These are phyloP conservation scores for Chymomyza procnemis DNA, from an alignment of 2,888 invertebrate genomes.

Conservation along the genomic window DNA sequence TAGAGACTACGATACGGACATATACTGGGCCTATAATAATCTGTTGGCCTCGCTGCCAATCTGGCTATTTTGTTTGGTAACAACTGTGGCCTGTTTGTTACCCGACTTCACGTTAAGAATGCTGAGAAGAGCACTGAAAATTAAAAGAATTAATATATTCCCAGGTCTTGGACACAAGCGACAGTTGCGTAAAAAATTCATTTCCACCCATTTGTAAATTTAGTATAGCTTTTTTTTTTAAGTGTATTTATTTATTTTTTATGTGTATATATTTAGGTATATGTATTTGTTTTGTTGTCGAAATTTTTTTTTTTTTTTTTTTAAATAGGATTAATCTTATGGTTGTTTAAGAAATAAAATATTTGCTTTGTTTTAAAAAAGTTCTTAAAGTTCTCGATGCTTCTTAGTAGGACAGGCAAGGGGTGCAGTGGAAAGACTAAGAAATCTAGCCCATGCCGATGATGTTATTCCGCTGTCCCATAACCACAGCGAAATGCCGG, in stretches of 20 bases:
- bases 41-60: conserved; percentile 81
- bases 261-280: conserved; percentile 42
- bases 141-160: conserved; percentile 70
- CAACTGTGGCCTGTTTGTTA: conserved; percentile 80
- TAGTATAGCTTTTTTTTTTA: conserved; percentile 43
- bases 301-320: conserved; percentile 26
- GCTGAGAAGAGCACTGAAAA: conserved; percentile 63
- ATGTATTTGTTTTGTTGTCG: conserved; percentile 12
- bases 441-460: too few relatives aligned
- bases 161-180: conserved; percentile 68
- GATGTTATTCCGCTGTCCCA: too few relatives aligned
- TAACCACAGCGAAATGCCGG: too few relatives aligned
- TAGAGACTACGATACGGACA: conserved; percentile 80
- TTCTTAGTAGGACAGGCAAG: too few relatives aligned
- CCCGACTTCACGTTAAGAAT: conserved; percentile 80
- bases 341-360: conserved; percentile 39
- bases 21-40: conserved; percentile 82
- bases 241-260: conserved; percentile 57
- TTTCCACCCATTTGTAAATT: conserved; percentile 68
- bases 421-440: too few relatives aligned
- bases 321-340: conserved; percentile 32
- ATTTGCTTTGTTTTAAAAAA: neutral
- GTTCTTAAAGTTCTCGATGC: too few relatives aligned
- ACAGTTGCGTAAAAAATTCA: conserved; percentile 54
- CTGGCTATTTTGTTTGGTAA: conserved; percentile 81